phyloP scores from a whole-genome alignment of 2,888 invertebrate species.

The Hirtodrosophila confusa region DNA sequence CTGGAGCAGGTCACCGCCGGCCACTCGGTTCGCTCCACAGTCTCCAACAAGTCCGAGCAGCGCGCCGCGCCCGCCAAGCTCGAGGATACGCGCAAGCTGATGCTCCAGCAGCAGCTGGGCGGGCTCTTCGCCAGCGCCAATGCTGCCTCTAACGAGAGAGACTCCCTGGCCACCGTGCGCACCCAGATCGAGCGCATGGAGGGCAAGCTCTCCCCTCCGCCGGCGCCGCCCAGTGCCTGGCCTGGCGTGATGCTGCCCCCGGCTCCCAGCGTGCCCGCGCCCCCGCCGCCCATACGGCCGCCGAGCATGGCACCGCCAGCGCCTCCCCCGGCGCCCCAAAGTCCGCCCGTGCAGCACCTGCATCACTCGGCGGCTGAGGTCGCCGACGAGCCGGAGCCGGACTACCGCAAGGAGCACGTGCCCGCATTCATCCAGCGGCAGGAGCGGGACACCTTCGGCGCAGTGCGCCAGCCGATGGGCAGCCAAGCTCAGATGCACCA shows the following conservation, averaged over 20 bases:
- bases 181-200: conserved; percentile 87
- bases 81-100: conserved; percentile 92
- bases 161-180: conserved; percentile 82
- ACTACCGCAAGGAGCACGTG: conserved; percentile 80
- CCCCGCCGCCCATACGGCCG: conserved; percentile 86
- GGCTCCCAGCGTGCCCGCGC: conserved; percentile 86
- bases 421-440: conserved; percentile 88
- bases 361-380: conserved; percentile 2
- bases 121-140: conserved; percentile 83
- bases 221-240: conserved; percentile 85
- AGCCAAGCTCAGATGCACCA: conserved; percentile 25
- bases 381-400: conserved; percentile 57
- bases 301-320: conserved; percentile 86
- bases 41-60: conserved; percentile 89
- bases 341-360: conserved; percentile 82
- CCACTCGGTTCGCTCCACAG: conserved; percentile 92
- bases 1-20: conserved; percentile 95
- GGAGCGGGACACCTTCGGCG: conserved; percentile 90
- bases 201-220: conserved; percentile 85
- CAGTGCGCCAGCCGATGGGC: conserved; percentile 86
- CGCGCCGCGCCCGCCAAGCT: conserved; percentile 91
- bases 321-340: conserved; percentile 88
- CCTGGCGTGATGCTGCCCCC: conserved; percentile 88
- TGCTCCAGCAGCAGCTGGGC: conserved; percentile 93
- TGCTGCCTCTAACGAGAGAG: conserved; percentile 11